Percentiles rank a stretch among this genome's conserved stretches.
Evolutionary conservation across 2,113 vertebrate species (phyloP).

Genomic region (Hyaena hyaena): DNA sequence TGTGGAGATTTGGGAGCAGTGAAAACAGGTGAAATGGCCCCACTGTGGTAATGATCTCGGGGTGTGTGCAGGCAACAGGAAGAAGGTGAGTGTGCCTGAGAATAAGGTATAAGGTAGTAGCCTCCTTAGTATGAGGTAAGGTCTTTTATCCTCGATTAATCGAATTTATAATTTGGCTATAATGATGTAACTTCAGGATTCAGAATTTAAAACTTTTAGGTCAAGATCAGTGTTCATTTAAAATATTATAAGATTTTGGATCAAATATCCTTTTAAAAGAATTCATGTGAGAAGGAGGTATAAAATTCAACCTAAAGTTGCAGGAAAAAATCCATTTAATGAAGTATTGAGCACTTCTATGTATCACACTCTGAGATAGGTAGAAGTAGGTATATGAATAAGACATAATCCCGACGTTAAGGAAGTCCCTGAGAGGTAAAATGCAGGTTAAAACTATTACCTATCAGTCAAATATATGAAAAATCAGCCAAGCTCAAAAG

Average conservation of each 20-base stretch:
- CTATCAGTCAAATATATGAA: background rate
- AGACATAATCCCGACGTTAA: background rate
- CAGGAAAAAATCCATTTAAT: constrained; percentile 2
- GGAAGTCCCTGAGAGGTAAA: constrained; percentile 20
- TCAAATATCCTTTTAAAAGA: constrained; percentile 3
- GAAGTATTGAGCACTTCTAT: background rate
- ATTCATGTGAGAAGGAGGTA: background rate
- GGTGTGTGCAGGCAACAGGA: background rate
- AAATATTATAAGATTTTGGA: background rate
- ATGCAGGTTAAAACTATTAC: constrained; percentile 32
- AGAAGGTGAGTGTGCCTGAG: background rate
- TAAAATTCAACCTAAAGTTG: background rate
- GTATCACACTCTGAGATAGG: background rate
- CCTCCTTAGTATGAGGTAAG: background rate
- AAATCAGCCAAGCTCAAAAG: background rate
- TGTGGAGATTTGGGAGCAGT: background rate
- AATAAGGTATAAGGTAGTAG: background rate
- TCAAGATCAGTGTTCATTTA: constrained; percentile 22
- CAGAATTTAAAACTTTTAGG: constrained; percentile 24
- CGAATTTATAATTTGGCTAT: background rate
- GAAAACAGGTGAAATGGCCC: background rate
- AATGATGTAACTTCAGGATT: background rate
- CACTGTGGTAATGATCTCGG: background rate
- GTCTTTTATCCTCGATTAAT: background rate
- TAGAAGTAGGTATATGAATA: background rate